Conservation (phyloP, 2,113 vertebrate species). For the Oncorhynchus clarkii region DNA sequence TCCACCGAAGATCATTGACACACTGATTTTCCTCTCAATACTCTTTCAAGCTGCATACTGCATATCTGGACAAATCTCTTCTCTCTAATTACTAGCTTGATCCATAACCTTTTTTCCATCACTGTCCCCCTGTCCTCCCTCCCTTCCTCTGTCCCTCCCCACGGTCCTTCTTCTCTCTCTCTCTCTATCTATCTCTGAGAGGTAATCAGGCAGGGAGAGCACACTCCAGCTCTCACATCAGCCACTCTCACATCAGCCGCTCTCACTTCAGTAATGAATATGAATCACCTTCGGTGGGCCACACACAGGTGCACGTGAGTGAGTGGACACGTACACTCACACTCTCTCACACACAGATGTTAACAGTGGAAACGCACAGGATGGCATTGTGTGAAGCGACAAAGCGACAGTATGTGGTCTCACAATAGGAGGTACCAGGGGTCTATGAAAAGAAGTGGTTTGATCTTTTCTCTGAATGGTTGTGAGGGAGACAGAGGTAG, state of each 20-base stretch:
- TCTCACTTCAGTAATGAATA: slow-evolving; percentile 73
- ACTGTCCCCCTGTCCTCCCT: background rate
- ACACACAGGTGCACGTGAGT: slow-evolving; percentile 33
- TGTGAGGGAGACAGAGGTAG: slow-evolving; percentile 13
- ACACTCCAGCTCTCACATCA: slow-evolving; percentile 70
- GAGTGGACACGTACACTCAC: background rate
- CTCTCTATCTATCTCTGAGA: slow-evolving; percentile 52
- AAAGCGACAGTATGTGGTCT: slow-evolving; percentile 47
- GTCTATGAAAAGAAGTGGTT: background rate
- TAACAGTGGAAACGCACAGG: background rate
- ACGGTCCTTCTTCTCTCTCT: slow-evolving; percentile 5
- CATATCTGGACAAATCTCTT: slow-evolving; percentile 70
- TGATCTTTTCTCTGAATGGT: background rate
- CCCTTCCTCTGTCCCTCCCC: slow-evolving; percentile 22
- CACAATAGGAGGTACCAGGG: background rate
- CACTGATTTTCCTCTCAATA: slow-evolving; percentile 48
- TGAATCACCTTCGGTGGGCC: slow-evolving; percentile 70
- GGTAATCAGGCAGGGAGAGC: slow-evolving; percentile 75
- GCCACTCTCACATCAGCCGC: slow-evolving; percentile 63
- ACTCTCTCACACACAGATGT: slow-evolving; percentile 1
- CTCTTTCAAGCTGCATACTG: slow-evolving; percentile 58
- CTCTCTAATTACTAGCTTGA: slow-evolving; percentile 62
- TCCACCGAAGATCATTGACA: slow-evolving; percentile 37
- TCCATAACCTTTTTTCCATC: slow-evolving; percentile 39
- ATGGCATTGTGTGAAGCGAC: slow-evolving; percentile 12